Conservation (phyloP, 2,888 invertebrate species). For the Nephrotoma appendiculata region DNA sequence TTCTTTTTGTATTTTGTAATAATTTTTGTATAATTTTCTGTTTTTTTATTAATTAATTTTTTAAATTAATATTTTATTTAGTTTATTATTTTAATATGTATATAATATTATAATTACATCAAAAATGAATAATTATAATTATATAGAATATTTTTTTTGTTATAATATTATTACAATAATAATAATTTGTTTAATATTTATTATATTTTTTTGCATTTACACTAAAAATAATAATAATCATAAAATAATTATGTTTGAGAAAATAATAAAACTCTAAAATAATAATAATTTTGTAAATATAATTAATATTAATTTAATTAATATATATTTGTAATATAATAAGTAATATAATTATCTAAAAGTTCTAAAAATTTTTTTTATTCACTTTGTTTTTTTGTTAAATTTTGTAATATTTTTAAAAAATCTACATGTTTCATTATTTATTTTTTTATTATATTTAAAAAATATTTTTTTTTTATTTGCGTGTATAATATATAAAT, state of each 20-base stretch:
- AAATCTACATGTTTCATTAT: not conserved
- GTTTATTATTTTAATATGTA: not conserved
- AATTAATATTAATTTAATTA: not conserved
- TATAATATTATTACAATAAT: not conserved
- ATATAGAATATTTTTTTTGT: not conserved
- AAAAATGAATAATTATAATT: not conserved
- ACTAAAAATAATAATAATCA: not conserved
- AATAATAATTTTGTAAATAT: not conserved
- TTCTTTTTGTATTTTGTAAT: not conserved
- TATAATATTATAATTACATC: not conserved
- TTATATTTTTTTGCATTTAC: not conserved
- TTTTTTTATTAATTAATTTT: not conserved
- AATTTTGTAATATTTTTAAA: not conserved
- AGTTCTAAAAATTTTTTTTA: not conserved
- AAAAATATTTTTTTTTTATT: not conserved
- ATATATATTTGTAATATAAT: not conserved
- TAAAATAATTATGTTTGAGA: not conserved
- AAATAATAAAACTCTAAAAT: not conserved
- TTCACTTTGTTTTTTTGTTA: not conserved
- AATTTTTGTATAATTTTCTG: not conserved
- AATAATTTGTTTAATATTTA: not conserved
- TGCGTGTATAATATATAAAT: not conserved
- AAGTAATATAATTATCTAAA: not conserved
- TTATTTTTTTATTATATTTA: not conserved
- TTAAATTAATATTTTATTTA: not conserved